phyloP scores from a whole-genome alignment of 1,140 invertebrate genomes.

The Ptiloglossa arizonensis region DNA sequence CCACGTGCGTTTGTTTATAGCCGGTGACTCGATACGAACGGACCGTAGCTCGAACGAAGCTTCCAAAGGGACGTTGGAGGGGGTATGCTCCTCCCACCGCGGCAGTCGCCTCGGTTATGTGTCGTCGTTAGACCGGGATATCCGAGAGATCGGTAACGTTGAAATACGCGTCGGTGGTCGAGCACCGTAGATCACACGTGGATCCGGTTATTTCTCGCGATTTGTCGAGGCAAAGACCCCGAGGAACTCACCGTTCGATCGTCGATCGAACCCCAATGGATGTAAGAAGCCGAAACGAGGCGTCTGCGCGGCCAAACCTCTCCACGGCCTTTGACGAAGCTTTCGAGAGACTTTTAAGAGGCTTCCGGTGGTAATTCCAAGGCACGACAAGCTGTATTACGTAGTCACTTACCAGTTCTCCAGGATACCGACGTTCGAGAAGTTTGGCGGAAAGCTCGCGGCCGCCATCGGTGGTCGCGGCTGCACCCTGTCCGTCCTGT shows the following conservation, averaged over 20 bases:
- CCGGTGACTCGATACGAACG: no score
- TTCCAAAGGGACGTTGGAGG: slow-evolving; percentile 29
- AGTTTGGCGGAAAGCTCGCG: slow-evolving; percentile 80
- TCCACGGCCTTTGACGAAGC: slow-evolving; percentile 21
- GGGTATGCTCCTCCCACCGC: not conserved
- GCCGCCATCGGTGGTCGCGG: slow-evolving; percentile 78
- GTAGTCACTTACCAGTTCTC: slow-evolving; percentile 79
- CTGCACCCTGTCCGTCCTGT: slow-evolving; percentile 68
- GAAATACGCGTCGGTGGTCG: not conserved
- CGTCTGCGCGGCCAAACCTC: slow-evolving; percentile 18
- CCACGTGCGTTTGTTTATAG: no score
- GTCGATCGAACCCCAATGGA: no score
- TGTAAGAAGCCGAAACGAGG: not conserved
- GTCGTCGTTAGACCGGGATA: not conserved
- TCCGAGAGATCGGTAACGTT: not conserved
- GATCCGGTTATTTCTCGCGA: not conserved
- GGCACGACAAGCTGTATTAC: slow-evolving; percentile 23
- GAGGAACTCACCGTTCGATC: no score
- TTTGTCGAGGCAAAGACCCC: no score
- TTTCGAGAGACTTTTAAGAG: slow-evolving; percentile 44
- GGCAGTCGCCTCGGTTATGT: slow-evolving; percentile 25
- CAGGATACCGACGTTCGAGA: slow-evolving; percentile 78
- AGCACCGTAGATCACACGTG: not conserved
- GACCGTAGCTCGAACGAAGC: slow-evolving; percentile 38
- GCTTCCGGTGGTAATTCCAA: slow-evolving; percentile 35